Base-by-base conservation (phyloP, 2,888 invertebrate genomes). In the Pristionchus fissidentatus region DNA sequence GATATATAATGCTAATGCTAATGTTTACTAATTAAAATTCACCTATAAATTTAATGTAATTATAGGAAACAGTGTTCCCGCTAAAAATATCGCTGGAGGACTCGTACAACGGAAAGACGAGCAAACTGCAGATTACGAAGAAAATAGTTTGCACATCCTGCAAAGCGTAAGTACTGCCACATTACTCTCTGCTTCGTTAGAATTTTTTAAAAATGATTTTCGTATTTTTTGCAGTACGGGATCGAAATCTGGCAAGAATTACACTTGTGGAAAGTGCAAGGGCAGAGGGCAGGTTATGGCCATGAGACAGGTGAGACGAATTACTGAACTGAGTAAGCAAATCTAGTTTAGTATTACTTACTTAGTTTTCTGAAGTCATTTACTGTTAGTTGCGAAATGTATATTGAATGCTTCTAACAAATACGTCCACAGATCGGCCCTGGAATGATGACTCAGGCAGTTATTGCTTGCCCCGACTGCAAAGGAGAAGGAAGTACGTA, bases 71-170 rank as follows among this genome's bases (percentile, higher is more conserved):
- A 38, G 94, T 96, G 85, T 95, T 96, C 92, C 95, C 95, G 29
- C 93, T 97, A 32, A 85, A 94, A 93, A 96, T 97, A 10, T 95
- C 96, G 13, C 93, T 97, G 90, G 97, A 97, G 93, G 96, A 97
- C 92, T 94, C 97, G 92, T 97, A 97, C 93, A 95, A 96, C 93
- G 97, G 97, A 15, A 96, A 96, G 93, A 95, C 95, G 78, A 94
- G 96, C 1, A 96, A 96, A 92, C 93, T 96, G 89, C 95, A 96
- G 92, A 94, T 96, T 85, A 95, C 95, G 93, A 96, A 96, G 94
- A 96, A 95, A 93, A 95, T 96, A 49, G 95, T 96, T 89, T 96
- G 96, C 93, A 93, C 94, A 75, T 94, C 94, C 86, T 96, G 96
- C 93, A 94, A 94, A 91, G 96, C 96, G 89, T 91, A n/a, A 35